These are phyloP conservation scores for Polypterus senegalus DNA, from an alignment of 2,113 vertebrate species.

Conservation along the genomic window DNA sequence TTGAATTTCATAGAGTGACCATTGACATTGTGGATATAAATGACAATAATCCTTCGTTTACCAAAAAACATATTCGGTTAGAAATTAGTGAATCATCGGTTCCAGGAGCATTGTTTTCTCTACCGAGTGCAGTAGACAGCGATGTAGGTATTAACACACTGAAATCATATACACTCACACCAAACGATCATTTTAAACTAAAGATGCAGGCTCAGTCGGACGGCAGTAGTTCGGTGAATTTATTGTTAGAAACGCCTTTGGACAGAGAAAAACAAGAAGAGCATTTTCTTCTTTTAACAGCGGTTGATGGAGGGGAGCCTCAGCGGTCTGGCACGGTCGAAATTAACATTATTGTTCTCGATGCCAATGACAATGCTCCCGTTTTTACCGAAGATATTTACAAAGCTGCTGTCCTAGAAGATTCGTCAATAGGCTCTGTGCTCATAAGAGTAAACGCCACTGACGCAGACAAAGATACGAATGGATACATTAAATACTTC, in stretches of 20 bases:
- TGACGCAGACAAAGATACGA: slow-evolving; percentile 28
- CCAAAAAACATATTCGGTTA: slow-evolving; percentile 29
- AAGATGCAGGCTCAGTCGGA: slow-evolving; percentile 21
- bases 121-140: slow-evolving; percentile 41
- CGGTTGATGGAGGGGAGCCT: slow-evolving; percentile 34
- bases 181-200: slow-evolving; percentile 15
- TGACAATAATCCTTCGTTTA: slow-evolving; percentile 48
- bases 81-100: slow-evolving; percentile 45
- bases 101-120: slow-evolving; percentile 34
- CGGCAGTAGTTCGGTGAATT: slow-evolving; percentile 27
- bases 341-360: slow-evolving; percentile 27
- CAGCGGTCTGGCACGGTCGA: slow-evolving; percentile 34
- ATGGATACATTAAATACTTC: slow-evolving; percentile 25
- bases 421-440: slow-evolving; percentile 16
- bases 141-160: slow-evolving; percentile 46
- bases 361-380: slow-evolving; percentile 34
- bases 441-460: slow-evolving; percentile 34
- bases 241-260: slow-evolving; percentile 28
- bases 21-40: slow-evolving; percentile 55
- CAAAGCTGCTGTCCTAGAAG: slow-evolving; percentile 30
- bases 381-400: slow-evolving; percentile 31
- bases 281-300: slow-evolving; percentile 27
- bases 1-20: slow-evolving; percentile 44
- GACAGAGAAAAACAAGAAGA: slow-evolving; percentile 27
- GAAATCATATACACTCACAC: slow-evolving; percentile 26